These are phyloP conservation scores for Penaeus chinensis DNA, from an alignment of 1,140 invertebrate species.

Conservation along the genomic window DNA sequence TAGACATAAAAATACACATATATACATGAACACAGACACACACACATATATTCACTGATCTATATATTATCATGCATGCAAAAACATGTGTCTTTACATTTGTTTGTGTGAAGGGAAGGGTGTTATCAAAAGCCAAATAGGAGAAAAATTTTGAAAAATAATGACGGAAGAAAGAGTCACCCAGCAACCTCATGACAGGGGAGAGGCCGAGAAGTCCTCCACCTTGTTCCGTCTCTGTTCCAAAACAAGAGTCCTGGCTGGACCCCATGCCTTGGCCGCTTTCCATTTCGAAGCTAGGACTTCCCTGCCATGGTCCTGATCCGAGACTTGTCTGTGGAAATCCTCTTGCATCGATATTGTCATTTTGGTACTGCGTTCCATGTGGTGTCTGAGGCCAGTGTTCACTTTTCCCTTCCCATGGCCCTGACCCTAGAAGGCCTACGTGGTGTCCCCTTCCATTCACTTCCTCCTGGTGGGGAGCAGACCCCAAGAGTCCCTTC, in stretches of 20 bases:
- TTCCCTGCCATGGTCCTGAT: not conserved
- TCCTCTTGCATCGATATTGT: slow-evolving; percentile 7
- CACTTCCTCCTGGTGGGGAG: slow-evolving; percentile 11
- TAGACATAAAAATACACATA: too few relatives aligned
- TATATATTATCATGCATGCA: not conserved
- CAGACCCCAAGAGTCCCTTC: too few relatives aligned
- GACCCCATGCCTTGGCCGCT: not conserved
- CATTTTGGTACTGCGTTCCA: not conserved
- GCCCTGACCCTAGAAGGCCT: slow-evolving; percentile 25
- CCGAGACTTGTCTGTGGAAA: slow-evolving; percentile 8
- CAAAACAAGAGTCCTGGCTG: slow-evolving; percentile 9
- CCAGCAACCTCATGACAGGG: slow-evolving; percentile 26
- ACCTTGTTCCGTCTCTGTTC: slow-evolving; percentile 20
- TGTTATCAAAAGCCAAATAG: not conserved
- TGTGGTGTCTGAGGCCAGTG: not conserved
- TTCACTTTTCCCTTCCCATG: not conserved
- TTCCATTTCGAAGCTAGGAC: slow-evolving; percentile 3
- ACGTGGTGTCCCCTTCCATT: slow-evolving; percentile 19
- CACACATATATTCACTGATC: too few relatives aligned
- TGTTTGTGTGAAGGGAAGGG: not conserved
- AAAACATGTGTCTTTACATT: not conserved
- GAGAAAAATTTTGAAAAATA: not conserved
- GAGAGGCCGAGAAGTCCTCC: slow-evolving; percentile 38
- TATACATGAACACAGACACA: too few relatives aligned
- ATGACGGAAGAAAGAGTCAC: not conserved